phyloP scores from a whole-genome alignment of 2,113 vertebrate genomes.

The Himantopus leucocephalus region DNA sequence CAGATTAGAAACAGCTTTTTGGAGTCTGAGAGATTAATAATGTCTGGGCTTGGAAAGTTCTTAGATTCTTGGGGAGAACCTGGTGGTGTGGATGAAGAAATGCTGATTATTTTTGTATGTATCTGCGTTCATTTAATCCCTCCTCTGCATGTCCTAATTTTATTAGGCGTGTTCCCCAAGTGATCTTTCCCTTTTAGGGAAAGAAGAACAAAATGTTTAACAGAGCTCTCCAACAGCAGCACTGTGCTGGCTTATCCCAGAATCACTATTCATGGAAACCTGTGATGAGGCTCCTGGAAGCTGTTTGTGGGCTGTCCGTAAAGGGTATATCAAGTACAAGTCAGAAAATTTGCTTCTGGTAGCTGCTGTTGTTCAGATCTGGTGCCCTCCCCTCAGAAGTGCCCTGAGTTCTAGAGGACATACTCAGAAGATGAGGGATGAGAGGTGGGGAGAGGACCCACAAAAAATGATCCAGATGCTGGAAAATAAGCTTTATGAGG shows the following conservation, averaged over 20 bases:
- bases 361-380: background rate
- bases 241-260: background rate
- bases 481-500: background rate
- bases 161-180: background rate
- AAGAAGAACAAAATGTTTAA: background rate
- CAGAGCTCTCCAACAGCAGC: background rate
- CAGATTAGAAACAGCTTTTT: constrained; percentile 32
- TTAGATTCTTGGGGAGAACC: background rate
- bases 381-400: background rate
- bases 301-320: background rate
- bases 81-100: background rate
- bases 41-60: background rate
- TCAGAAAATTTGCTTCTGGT: background rate
- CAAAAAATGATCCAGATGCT: background rate
- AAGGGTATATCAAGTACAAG: background rate
- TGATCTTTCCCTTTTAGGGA: background rate
- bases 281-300: background rate
- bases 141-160: background rate
- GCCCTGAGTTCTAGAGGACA: background rate
- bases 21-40: background rate
- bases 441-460: background rate
- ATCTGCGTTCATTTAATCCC: background rate
- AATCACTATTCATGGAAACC: background rate
- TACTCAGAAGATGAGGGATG: background rate
- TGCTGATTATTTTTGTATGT: background rate